Evolutionary conservation across 1,140 invertebrate species (phyloP).

Genomic region (Brachionus calyciflorus): DNA sequence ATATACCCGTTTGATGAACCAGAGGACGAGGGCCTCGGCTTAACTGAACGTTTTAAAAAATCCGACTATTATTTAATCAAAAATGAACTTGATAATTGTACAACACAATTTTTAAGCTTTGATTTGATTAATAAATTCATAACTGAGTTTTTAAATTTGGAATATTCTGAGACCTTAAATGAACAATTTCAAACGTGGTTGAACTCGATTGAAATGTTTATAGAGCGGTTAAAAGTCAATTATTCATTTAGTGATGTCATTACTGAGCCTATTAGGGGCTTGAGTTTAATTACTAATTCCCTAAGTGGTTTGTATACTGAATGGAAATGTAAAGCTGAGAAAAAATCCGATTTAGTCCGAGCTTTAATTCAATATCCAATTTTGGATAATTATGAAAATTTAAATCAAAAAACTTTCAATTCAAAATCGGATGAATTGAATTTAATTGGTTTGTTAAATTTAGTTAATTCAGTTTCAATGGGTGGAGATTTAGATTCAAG

Average conservation of each 20-base stretch:
- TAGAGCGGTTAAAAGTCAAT: too few relatives aligned
- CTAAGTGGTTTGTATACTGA: neutral
- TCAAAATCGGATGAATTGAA: neutral
- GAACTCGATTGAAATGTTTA: neutral
- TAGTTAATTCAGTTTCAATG: neutral
- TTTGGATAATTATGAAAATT: neutral
- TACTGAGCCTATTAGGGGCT: neutral
- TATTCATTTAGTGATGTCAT: too few relatives aligned
- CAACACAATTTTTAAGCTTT: neutral
- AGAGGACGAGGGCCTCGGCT: neutral
- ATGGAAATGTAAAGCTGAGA: neutral
- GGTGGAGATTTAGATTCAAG: neutral
- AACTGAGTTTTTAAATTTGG: too few relatives aligned
- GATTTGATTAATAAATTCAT: neutral
- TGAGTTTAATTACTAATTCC: neutral
- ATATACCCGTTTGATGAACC: neutral
- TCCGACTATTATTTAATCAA: slow-evolving; percentile 8
- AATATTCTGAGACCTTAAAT: too few relatives aligned
- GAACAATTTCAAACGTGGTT: neutral
- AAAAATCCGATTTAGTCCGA: neutral
- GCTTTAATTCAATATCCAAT: neutral
- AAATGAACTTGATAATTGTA: slow-evolving; percentile 17
- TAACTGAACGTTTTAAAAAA: neutral
- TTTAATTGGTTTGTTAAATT: neutral
- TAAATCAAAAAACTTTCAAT: neutral